Conservation (phyloP, 2,888 invertebrate species). For the Fabriciana adippe region DNA sequence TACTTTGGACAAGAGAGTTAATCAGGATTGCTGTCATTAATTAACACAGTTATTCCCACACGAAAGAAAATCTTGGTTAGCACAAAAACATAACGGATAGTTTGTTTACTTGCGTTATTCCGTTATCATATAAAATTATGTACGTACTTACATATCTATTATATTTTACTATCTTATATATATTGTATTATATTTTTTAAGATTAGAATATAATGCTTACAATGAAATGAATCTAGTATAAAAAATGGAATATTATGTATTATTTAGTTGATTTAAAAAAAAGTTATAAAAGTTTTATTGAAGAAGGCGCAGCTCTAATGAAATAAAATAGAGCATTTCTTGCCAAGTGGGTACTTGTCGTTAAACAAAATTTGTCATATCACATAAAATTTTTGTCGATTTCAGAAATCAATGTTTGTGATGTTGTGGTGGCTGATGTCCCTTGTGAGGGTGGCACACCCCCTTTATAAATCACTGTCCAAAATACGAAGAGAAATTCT, state of each 20-base stretch:
- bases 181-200: not conserved
- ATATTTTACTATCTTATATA: not conserved
- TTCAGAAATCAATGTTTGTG: slow-evolving; percentile 79
- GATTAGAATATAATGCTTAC: not conserved
- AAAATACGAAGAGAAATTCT: slow-evolving; percentile 74
- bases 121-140: slow-evolving; percentile 15
- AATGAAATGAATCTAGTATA: not conserved
- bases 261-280: too few relatives aligned
- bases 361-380: slow-evolving; percentile 28
- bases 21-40: slow-evolving; percentile 72
- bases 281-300: too few relatives aligned
- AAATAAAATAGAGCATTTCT: not conserved
- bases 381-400: slow-evolving; percentile 59
- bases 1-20: slow-evolving; percentile 59
- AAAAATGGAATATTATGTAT: not conserved
- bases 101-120: slow-evolving; percentile 26
- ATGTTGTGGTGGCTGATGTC: slow-evolving; percentile 61
- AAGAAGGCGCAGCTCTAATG: not conserved
- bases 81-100: slow-evolving; percentile 42
- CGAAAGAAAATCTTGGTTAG: slow-evolving; percentile 50
- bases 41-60: slow-evolving; percentile 65
- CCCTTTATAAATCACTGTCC: slow-evolving; percentile 82
- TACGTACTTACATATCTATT: slow-evolving; percentile 8
- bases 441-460: slow-evolving; percentile 74
- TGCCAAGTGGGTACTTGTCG: not conserved